Evolutionary conservation across 2,888 invertebrate species (phyloP).

Genomic region (Frankliniella fusca): DNA sequence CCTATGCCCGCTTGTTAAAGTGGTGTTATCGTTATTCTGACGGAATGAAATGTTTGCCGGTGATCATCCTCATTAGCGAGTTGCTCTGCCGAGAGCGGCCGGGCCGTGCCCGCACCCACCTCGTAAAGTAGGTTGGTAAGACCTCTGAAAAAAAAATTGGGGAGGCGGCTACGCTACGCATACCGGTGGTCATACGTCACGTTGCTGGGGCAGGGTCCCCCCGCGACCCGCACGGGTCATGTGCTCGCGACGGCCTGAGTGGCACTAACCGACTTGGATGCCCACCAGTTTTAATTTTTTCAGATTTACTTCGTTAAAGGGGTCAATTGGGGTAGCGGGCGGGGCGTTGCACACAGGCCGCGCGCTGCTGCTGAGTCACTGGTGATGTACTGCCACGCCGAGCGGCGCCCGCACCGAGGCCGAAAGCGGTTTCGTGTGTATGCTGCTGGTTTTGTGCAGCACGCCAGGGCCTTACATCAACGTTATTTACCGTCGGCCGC

Average conservation of each 20-base stretch:
- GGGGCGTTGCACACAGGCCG: neutral
- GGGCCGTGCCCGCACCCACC: neutral
- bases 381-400: neutral
- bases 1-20: neutral
- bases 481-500: neutral
- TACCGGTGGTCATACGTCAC: too few species aligned
- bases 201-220: too few species aligned
- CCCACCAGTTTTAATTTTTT: neutral
- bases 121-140: neutral
- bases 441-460: too few species aligned
- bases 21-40: constrained; percentile 15
- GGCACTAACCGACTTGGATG: too few species aligned
- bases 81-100: neutral
- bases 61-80: neutral
- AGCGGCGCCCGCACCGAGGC: neutral
- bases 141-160: neutral
- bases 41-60: neutral
- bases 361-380: neutral
- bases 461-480: neutral
- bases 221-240: too few species aligned
- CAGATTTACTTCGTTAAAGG: neutral
- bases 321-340: neutral
- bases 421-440: too few species aligned
- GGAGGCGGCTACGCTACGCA: neutral
- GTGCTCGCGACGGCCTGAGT: too few species aligned